These are phyloP conservation scores for Tapirus terrestris DNA, from an alignment of 2,113 vertebrate species.

Conservation along the genomic window DNA sequence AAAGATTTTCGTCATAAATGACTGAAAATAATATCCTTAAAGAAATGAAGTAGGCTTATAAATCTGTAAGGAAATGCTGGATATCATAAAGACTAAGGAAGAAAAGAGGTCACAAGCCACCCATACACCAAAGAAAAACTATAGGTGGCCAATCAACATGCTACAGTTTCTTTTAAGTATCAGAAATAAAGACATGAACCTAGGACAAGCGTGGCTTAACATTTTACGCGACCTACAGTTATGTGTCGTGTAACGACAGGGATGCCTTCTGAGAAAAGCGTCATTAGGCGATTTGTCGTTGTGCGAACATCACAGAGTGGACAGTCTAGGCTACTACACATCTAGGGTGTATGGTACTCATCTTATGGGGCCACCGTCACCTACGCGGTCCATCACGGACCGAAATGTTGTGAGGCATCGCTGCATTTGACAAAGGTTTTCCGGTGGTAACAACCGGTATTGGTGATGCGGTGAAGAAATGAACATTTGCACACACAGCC, in stretches of 20 bases:
- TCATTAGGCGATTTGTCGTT: no score
- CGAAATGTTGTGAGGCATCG: no score
- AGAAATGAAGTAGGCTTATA: neutral
- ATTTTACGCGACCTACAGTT: fast-evolving
- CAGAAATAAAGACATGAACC: neutral
- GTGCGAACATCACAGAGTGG: no score
- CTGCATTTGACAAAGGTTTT: neutral
- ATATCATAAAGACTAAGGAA: neutral
- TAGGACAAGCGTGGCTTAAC: no score
- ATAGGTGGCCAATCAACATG: fast-evolving
- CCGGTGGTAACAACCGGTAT: neutral
- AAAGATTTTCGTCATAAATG: neutral
- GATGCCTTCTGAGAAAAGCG: no score
- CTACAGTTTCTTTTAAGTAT: neutral
- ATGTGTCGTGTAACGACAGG: no score
- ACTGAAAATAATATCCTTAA: no score
- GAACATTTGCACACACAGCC: no score
- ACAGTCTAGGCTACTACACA: no score
- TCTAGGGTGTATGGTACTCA: no score
- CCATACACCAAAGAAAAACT: neutral
- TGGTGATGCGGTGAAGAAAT: fast-evolving
- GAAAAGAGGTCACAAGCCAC: neutral
- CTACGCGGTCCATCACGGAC: no score
- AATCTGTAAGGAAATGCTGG: neutral
- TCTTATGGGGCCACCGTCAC: no score